Evolutionary conservation across 1,140 invertebrate species (phyloP).

Genomic region (Polypedilum pembai): DNA sequence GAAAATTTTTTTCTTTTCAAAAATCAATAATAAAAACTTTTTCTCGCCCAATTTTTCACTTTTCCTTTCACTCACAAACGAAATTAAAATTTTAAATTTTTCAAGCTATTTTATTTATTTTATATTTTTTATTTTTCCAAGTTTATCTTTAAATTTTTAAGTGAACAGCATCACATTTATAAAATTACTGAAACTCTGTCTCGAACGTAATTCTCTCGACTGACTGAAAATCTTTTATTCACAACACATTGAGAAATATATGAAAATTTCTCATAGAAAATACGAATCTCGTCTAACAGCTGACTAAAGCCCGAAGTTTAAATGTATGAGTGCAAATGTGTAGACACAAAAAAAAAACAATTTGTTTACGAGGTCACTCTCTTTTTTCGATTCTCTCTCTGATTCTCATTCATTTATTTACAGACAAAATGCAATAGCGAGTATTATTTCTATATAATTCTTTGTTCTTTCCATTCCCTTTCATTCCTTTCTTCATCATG

Average conservation of each 20-base stretch:
- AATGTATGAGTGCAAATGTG: neutral
- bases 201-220: neutral
- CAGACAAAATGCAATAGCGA: too few species aligned
- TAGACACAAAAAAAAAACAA: neutral
- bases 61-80: neutral
- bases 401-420: too few species aligned
- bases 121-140: too few species aligned
- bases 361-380: too few species aligned
- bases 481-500: too few species aligned
- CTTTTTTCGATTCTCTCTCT: too few species aligned
- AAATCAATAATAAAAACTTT: neutral
- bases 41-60: neutral
- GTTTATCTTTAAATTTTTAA: too few species aligned
- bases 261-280: neutral
- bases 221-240: neutral
- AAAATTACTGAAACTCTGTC: neutral
- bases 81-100: too few species aligned
- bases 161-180: neutral
- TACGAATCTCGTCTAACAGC: neutral
- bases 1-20: neutral
- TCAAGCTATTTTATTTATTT: too few species aligned
- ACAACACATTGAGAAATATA: neutral
- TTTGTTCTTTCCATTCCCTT: too few species aligned
- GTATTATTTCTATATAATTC: too few species aligned
- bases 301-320: neutral